Conservation (phyloP, 2,797 vertebrate species). For the Xenops minutus region DNA sequence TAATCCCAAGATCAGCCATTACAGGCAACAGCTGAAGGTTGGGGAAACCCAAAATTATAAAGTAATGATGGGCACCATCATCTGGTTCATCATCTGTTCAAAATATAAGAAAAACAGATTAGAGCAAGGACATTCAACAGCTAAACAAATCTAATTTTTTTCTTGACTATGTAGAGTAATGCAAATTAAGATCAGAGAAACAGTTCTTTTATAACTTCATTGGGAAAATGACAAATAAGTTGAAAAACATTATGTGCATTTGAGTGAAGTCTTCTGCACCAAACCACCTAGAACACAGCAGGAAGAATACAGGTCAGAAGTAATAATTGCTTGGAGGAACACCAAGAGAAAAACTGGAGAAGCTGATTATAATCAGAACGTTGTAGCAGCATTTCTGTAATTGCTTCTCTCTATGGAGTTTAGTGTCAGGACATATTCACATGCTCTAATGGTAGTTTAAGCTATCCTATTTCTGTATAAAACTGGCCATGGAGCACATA, state of each 20-base stretch:
- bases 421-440: background rate
- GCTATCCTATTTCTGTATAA: background rate
- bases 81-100: constrained; percentile 91
- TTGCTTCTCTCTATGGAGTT: background rate
- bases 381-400: background rate
- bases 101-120: constrained; percentile 11
- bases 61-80: constrained; percentile 88
- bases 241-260: background rate
- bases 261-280: background rate
- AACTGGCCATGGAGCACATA: background rate
- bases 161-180: background rate
- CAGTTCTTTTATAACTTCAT: background rate
- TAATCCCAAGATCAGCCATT: constrained; percentile 82
- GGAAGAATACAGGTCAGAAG: background rate
- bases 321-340: background rate
- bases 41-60: constrained; percentile 87
- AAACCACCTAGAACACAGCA: background rate
- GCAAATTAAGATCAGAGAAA: background rate
- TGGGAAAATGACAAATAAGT: background rate
- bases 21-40: constrained; percentile 80
- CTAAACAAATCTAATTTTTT: background rate
- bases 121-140: background rate
- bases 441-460: background rate
- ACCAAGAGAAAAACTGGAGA: background rate
- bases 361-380: background rate